These are phyloP conservation scores for Ahaetulla prasina DNA, from an alignment of 2,113 vertebrate genomes.

Conservation along the genomic window DNA sequence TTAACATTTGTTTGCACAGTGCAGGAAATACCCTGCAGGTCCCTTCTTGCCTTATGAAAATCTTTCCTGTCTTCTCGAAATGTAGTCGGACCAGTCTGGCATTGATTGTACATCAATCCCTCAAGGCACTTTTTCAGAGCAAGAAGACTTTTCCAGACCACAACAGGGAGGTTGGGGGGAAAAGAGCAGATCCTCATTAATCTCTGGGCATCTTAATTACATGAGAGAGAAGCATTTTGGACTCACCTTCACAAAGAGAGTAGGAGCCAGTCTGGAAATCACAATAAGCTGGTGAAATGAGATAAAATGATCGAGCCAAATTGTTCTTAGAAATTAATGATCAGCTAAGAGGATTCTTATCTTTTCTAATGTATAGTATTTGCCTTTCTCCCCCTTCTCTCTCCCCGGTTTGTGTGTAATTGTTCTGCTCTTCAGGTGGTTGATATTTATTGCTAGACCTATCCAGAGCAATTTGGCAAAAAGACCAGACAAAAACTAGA, in stretches of 20 bases:
- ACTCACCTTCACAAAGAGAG: constrained; percentile 17
- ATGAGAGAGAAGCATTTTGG: neutral
- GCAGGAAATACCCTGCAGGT: neutral
- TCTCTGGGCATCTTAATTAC: constrained; percentile 1
- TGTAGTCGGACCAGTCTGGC: neutral
- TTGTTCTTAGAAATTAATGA: constrained; percentile 23
- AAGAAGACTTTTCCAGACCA: neutral
- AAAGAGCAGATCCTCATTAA: neutral
- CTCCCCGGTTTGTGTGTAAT: neutral
- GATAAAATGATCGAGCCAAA: constrained; percentile 24
- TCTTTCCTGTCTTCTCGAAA: neutral
- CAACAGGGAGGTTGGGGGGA: no score
- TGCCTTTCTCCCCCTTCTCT: neutral
- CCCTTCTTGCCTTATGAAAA: neutral
- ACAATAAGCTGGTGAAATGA: neutral
- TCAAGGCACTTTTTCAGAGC: neutral
- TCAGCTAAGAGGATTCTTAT: constrained; percentile 26
- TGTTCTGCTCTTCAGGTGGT: neutral
- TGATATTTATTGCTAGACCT: neutral
- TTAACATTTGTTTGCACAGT: neutral
- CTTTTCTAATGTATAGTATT: neutral
- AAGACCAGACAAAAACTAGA: neutral
- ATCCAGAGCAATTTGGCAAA: constrained; percentile 7
- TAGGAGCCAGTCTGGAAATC: neutral
- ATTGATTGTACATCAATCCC: neutral